Conservation (phyloP, 1,140 invertebrate genomes). For the Drosophila bocqueti region DNA sequence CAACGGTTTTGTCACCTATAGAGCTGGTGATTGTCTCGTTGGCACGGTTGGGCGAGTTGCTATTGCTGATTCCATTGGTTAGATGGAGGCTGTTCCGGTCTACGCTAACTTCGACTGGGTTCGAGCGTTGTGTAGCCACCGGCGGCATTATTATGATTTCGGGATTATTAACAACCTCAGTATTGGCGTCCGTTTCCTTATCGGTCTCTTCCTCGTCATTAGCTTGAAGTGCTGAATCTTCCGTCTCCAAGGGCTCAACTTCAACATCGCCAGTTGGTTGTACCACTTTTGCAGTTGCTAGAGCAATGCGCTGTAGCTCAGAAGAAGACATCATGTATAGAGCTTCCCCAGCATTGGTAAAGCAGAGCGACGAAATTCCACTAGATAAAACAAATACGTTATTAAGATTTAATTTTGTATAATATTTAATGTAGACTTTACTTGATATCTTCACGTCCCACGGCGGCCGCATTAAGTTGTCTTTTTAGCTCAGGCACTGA, state of each 20-base stretch:
- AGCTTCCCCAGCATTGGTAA: constrained; percentile 95
- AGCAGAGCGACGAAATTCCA: constrained; percentile 96
- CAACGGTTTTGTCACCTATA: constrained; percentile 95
- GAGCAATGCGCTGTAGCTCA: constrained; percentile 94
- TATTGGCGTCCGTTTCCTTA: constrained; percentile 15
- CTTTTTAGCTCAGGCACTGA: constrained; percentile 94
- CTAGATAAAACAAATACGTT: constrained; percentile 86
- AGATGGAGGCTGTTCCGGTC: constrained; percentile 53
- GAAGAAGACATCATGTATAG: constrained; percentile 97
- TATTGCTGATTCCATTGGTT: constrained; percentile 68
- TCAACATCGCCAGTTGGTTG: constrained; percentile 72
- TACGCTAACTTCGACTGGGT: constrained; percentile 33
- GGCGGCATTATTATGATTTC: constrained; percentile 35
- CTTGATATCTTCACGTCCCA: constrained; percentile 97
- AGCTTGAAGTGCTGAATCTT: constrained; percentile 34
- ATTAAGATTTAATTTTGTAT: background rate
- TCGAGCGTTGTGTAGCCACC: constrained; percentile 39
- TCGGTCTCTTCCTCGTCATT: constrained; percentile 56
- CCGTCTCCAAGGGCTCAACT: constrained; percentile 66
- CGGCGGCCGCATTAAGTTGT: constrained; percentile 93
- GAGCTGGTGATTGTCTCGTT: constrained; percentile 89
- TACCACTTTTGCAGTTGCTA: constrained; percentile 90
- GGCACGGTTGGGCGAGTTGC: constrained; percentile 85
- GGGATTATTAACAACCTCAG: background rate
- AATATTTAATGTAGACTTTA: constrained; percentile 85